Evolutionary conservation across 1,140 invertebrate genomes (phyloP), one percentile per base, ranked within the genome.

Genomic region (Pseudomyrmex flavicornis): DNA sequence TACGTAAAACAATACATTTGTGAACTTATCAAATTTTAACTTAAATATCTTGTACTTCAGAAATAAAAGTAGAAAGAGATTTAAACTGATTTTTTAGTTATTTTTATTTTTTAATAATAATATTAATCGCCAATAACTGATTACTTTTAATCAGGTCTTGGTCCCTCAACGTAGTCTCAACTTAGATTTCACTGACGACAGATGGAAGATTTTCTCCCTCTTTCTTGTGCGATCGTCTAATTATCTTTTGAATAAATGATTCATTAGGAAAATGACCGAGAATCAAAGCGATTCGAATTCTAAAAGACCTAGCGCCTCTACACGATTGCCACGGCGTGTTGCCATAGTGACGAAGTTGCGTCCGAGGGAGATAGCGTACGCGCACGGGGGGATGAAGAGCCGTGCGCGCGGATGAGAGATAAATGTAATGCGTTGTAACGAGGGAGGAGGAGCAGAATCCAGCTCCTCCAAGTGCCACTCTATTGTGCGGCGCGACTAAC

Each of bases 401-500:
- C 89, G 86, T 89, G 91, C 73, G 22, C 89, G 89, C 89, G 90
- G 91, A 89, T 89, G 82, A 87, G 88, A 93, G 93, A 94, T 93
- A 94, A 94, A 94, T 93, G 92, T 89, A 89, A 90, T 85, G 88
- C 82, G 76, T 87, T 82, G 88, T 90, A 90, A 90, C 88, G 88
- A 90, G 88, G 88, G 83, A 74, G 88, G 89, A 77, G 85, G 85
- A 72, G 75, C 69, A 7, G 26, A 12, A 88, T 87, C 52, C 82
- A 58, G 85, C 75, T 22, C 20, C 20, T 22, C 20, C 92, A 93
- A 93, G 93, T 93, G 92, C 90, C 92, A 92, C 91, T 93, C 92
- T 88, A 93, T 93, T 93, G 93, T 93, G 92, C 89, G 89, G 91
- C 89, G 83, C 91, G 90, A 91, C 93, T 93, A 93, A 93, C 92